Conservation (phyloP, 2,888 invertebrate species). For the Caenorhabditis sp. region DNA sequence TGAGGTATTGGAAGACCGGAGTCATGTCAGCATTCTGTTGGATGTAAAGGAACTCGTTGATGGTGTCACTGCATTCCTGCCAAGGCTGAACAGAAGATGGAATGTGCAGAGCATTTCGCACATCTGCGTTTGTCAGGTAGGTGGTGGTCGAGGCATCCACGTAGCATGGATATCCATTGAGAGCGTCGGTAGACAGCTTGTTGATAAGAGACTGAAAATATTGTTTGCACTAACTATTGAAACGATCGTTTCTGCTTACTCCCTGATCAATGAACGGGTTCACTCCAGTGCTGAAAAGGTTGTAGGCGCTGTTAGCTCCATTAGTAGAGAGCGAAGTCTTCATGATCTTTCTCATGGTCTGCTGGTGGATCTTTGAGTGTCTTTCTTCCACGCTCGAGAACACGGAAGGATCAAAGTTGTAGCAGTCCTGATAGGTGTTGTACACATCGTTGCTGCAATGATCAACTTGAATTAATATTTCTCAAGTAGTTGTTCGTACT, state of each 20-base stretch:
- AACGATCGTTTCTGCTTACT: slow-evolving; percentile 43
- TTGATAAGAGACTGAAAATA: slow-evolving; percentile 55
- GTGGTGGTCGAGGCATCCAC: slow-evolving; percentile 52
- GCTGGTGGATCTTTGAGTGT: slow-evolving; percentile 26
- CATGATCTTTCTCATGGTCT: slow-evolving; percentile 53
- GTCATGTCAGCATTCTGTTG: slow-evolving; percentile 72
- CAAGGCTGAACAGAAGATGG: slow-evolving; percentile 53
- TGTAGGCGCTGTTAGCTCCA: slow-evolving; percentile 36
- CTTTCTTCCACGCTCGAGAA: slow-evolving; percentile 23
- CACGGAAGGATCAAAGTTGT: slow-evolving; percentile 50
- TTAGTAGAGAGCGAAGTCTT: slow-evolving; percentile 29
- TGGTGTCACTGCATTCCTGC: slow-evolving; percentile 68
- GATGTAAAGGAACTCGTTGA: slow-evolving; percentile 68
- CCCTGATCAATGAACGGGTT: slow-evolving; percentile 69
- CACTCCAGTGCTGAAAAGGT: slow-evolving; percentile 55
- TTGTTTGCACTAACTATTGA: not conserved
- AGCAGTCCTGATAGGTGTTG: slow-evolving; percentile 71
- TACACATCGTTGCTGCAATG: slow-evolving; percentile 69
- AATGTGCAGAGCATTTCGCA: slow-evolving; percentile 67
- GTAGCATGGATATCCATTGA: slow-evolving; percentile 65
- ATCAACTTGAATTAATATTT: not conserved
- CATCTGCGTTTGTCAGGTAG: slow-evolving; percentile 63
- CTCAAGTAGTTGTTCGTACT: slow-evolving; percentile 25
- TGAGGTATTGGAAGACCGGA: slow-evolving; percentile 67
- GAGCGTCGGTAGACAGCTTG: slow-evolving; percentile 67